Evolutionary conservation across 2,113 vertebrate species (phyloP).

Genomic region (Philantomba maxwellii): DNA sequence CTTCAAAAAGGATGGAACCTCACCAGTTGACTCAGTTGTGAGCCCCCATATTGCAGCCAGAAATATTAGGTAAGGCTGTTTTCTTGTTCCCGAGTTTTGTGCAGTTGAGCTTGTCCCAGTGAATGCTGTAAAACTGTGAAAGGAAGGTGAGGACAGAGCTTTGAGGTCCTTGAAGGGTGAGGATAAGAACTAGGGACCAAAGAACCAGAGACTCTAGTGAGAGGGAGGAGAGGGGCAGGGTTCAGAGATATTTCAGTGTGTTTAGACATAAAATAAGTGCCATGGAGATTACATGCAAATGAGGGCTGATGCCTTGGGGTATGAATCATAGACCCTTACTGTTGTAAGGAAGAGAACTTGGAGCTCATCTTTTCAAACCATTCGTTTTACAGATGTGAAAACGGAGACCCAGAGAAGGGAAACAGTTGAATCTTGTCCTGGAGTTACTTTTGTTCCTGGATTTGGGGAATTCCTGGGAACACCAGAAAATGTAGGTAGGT

Average conservation of each 20-base stretch:
- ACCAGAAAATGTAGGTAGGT: slow-evolving; percentile 2
- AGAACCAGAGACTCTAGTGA: background rate
- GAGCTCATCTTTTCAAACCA: background rate
- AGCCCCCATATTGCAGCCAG: background rate
- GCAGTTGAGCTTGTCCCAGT: background rate
- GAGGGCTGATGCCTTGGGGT: background rate
- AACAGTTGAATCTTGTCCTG: background rate
- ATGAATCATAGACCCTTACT: slow-evolving; percentile 16
- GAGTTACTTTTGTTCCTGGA: slow-evolving; percentile 18
- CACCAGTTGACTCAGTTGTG: background rate
- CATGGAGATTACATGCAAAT: slow-evolving; percentile 14
- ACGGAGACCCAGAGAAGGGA: background rate
- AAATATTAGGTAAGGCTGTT: slow-evolving; percentile 26
- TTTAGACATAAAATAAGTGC: slow-evolving; percentile 12
- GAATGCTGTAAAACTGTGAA: slow-evolving; percentile 31
- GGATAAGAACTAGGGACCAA: background rate
- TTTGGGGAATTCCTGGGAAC: slow-evolving; percentile 30
- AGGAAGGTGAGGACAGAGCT: slow-evolving; percentile 21
- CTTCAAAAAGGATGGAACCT: slow-evolving; percentile 11
- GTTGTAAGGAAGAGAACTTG: background rate
- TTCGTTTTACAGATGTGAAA: slow-evolving; percentile 49
- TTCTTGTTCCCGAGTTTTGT: slow-evolving; percentile 48
- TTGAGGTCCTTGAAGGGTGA: slow-evolving; percentile 3
- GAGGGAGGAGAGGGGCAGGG: background rate
- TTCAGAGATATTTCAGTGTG: background rate